Base-by-base conservation (phyloP, 2,888 invertebrate genomes). In the Frankliniella fusca region DNA sequence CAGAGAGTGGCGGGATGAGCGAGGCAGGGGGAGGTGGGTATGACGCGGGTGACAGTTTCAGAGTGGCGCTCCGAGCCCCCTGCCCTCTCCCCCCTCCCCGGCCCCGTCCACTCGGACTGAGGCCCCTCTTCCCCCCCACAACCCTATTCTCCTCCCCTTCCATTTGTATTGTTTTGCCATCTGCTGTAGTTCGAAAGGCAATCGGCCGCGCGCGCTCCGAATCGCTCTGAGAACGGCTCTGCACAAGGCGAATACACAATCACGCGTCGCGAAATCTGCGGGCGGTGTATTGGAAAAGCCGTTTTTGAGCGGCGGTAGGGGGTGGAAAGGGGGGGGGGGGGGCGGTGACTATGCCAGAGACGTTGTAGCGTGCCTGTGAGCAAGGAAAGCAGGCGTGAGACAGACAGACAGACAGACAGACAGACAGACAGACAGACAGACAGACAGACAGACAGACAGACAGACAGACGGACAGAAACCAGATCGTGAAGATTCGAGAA, bases 141-240 rank as follows among this genome's bases (percentile, higher is more conserved):
- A n/a, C n/a, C n/a, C n/a, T n/a, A n/a, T n/a, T n/a, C n/a, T n/a
- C n/a, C n/a, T n/a, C n/a, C n/a, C n/a, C n/a, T n/a, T n/a, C n/a
- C 38, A 38, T 38, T 38, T 38, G 54, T 3, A 76, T 76, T 76
- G 70, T 76, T 76, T 76, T 27, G 70, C 70, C 70, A 76, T 76
- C 70, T 76, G 70, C 27, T 76, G 70, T 23, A 23, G 27, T 27
- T 76, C 9, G 23, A 27, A 23, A 27, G 70, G 54, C 54, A 9
- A 70, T 70, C 61, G 61, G 27, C 27, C 70, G 23, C 70, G 15
- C 23, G 27, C n/a, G 20, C 70, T 8, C 70, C 70, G 70, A 0
- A 10, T 10, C 27, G 70, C n/a, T n/a, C 70, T 20, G 23, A 70
- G 23, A 23, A n/a, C 70, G 70, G 70, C n/a, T n/a, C n/a, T 3